Base-by-base conservation (phyloP, 2,113 vertebrate species). In the Phycodurus eques region DNA sequence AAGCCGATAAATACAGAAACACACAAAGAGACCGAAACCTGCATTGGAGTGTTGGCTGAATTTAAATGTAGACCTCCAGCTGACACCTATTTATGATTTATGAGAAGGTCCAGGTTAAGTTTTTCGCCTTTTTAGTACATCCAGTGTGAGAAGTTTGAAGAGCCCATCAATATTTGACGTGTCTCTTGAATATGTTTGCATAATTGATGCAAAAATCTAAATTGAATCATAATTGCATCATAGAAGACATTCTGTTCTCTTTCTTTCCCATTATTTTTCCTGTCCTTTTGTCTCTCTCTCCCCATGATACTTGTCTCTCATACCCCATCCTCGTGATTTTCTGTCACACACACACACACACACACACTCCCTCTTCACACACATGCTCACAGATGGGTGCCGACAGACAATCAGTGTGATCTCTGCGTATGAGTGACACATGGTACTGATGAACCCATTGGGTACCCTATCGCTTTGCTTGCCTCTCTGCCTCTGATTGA, bases 171-270 rank as follows among this genome's bases (percentile, higher is more conserved):
- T 89, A 87, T 91, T 88, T 90, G 88, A 88, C 88, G 83, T 81
- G 84, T 79, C 83, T 87, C 80, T 75, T 85, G 88, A 88, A 88
- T 88, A 76, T 83, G 83, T 91, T 88, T 91, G 87, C 87, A 90
- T 90, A 91, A 90, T 90, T 86, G 81, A 91, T 89, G 83, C 73
- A 8, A 44, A 72, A 73, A 83, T 87, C 85, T 83, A 89, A 88
- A 89, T 90, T 85, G 83, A 88, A 90, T 89, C 86, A 85, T 90
- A 88, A 91, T 89, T 90, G 85, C 88, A 78, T 88, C 87, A 90
- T 81, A 73, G 87, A 71, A 83, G 78, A 81, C 56, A 53, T 78
- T 83, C 78, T 22, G n/a, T 79, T 74, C 66, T 73, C 72, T 62
- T 54, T 76, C 68, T 66, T 53, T 78, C 82, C 76, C 80, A 75